Percentiles rank a stretch among this genome's conserved stretches.
phyloP scores from a whole-genome alignment of 2,888 invertebrate species.

The Acrobasis repandana region DNA sequence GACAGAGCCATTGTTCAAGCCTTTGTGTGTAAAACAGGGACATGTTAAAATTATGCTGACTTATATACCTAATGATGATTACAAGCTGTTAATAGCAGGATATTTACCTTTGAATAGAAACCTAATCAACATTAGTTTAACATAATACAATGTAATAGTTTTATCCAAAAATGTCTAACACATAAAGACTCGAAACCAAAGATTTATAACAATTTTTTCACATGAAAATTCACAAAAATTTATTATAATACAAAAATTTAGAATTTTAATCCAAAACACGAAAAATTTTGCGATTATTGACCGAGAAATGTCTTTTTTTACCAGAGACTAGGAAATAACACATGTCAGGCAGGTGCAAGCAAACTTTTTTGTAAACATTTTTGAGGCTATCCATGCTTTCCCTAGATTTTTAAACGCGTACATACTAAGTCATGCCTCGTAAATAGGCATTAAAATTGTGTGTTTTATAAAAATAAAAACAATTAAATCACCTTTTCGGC shows the following conservation, averaged over 20 bases:
- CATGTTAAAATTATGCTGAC: neutral
- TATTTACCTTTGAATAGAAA: neutral
- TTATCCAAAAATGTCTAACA: neutral
- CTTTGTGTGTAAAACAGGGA: neutral
- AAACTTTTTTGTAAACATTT: conserved; percentile 30
- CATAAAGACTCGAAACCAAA: neutral
- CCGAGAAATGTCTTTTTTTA: conserved; percentile 6
- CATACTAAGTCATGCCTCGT: neutral
- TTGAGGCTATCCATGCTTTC: conserved; percentile 4
- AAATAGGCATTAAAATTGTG: neutral
- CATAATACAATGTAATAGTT: neutral
- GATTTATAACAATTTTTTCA: neutral
- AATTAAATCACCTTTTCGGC: conserved; percentile 55
- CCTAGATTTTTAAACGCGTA: neutral
- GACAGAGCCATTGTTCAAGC: neutral
- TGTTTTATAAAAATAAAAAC: neutral
- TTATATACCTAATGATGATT: neutral
- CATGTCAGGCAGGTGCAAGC: conserved; percentile 38
- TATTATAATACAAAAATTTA: conserved; percentile 2
- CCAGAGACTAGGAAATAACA: neutral
- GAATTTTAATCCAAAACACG: conserved; percentile 5
- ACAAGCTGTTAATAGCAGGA: neutral
- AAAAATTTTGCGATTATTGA: conserved; percentile 10
- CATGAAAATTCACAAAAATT: neutral
- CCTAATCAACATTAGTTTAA: neutral